Evolutionary conservation across 1,140 invertebrate species (phyloP), one percentile per base, ranked within the genome.

Genomic region (Episyrphus balteatus): DNA sequence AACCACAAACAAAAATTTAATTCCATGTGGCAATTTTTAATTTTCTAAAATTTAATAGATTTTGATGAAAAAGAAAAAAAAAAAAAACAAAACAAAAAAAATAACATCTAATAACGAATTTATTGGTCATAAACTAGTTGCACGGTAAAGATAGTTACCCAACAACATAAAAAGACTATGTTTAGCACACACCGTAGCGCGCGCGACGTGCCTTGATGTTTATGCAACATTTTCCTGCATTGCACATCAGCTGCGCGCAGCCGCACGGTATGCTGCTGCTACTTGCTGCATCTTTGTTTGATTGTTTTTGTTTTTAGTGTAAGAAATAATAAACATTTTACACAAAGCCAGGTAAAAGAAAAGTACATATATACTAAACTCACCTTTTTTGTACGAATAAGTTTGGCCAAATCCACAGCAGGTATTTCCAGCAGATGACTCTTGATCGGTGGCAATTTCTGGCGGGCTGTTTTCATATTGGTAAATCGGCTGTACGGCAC

Each of bases 401-500:
- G 76, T 46, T 61, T 65, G 3, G 78, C 72, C 40, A 81, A 60
- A 48, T 74, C 70, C 6, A 75, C 78, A 32, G 78, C 79, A 41
- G 78, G 75, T 53, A 76, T 73, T 48, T 77, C 70, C 14, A 82
- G 69, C 50, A 80, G 56, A 34, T 72, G 72, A 56, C 78, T 75
- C 3, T 57, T 66, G n/a, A 80, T 79, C 7, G 73, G 70, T 21
- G 79, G 75, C 56, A 77, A 70, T 58, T 69, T 74, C 50, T 66
- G 71, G 26, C 72, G 74, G 70, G 78, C 18, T 78, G 82, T 66
- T 70, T 75, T 60, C 76, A 81, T 64, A 78, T 81, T 60, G 72
- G 75, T 77, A 65, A 70, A 74, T 32, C 62, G 61, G 51, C 64
- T 67, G 50, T 67, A 68, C 51, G 65, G 65, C 41, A 67, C 61